These are phyloP conservation scores for Andrena trimmerana DNA, from an alignment of 2,888 invertebrate species.

Conservation along the genomic window DNA sequence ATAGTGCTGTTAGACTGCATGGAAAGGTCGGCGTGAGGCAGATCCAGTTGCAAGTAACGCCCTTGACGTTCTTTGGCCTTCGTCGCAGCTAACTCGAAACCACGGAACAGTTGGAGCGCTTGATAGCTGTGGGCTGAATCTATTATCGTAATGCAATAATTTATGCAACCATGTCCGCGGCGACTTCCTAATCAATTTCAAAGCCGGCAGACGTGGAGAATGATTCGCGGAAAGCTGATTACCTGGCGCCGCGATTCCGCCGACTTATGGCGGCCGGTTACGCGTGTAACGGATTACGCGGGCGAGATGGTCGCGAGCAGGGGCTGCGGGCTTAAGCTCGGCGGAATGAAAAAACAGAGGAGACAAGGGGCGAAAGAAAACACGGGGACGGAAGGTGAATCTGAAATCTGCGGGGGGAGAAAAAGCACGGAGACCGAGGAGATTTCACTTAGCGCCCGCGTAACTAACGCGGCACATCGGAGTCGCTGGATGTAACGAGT, in stretches of 20 bases:
- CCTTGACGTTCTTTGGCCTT: too few relatives aligned
- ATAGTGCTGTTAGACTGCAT: too few relatives aligned
- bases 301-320: not conserved
- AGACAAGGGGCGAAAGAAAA: not conserved
- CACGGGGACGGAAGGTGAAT: not conserved
- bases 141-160: too few relatives aligned
- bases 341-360: not conserved
- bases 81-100: too few relatives aligned
- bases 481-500: slow-evolving; percentile 52
- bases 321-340: not conserved
- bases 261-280: not conserved
- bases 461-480: slow-evolving; percentile 43
- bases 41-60: too few relatives aligned
- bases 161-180: too few relatives aligned
- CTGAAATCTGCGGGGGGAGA: slow-evolving; percentile 12
- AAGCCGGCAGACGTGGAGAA: too few relatives aligned
- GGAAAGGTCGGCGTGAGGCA: too few relatives aligned
- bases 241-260: not conserved
- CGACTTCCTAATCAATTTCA: too few relatives aligned
- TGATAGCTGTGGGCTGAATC: too few relatives aligned
- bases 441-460: slow-evolving; percentile 32
- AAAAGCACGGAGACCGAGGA: slow-evolving; percentile 18
- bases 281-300: slow-evolving; percentile 4
- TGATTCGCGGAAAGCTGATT: not conserved
- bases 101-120: too few relatives aligned